Evolutionary conservation across 2,113 vertebrate species (phyloP).

Genomic region (Eptesicus fuscus): DNA sequence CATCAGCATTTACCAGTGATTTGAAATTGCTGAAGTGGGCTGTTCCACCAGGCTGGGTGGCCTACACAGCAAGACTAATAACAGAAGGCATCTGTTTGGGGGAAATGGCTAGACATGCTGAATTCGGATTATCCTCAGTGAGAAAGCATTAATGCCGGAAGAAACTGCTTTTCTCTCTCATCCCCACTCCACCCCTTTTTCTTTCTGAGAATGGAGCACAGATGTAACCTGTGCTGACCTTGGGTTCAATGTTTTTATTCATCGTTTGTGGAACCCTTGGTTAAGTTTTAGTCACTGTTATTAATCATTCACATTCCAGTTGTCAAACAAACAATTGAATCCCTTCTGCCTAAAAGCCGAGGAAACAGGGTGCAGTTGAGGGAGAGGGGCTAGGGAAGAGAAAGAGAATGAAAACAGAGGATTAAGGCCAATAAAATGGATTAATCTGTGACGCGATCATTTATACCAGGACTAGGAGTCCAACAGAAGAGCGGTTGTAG

Average conservation of each 20-base stretch:
- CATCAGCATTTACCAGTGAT: conserved; percentile 78
- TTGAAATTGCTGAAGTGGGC: conserved; percentile 78
- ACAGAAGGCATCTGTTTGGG: conserved; percentile 71
- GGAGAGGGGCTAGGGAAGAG: neutral
- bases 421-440: conserved; percentile 80
- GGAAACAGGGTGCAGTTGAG: conserved; percentile 11
- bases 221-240: conserved; percentile 78
- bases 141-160: conserved; percentile 70
- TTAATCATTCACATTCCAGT: conserved; percentile 81
- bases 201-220: conserved; percentile 52
- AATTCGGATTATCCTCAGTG: conserved; percentile 69
- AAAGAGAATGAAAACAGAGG: conserved; percentile 71
- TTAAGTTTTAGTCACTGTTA: conserved; percentile 76
- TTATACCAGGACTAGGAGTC: conserved; percentile 73
- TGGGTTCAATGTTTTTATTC: conserved; percentile 78
- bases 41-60: conserved; percentile 75
- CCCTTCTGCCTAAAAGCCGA: conserved; percentile 67
- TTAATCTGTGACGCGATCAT: conserved; percentile 82
- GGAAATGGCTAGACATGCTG: conserved; percentile 38
- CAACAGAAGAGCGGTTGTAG: conserved; percentile 74
- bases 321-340: conserved; percentile 77
- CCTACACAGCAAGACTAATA: conserved; percentile 71
- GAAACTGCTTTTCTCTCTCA: conserved; percentile 50
- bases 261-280: conserved; percentile 78
- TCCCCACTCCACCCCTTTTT: neutral